Base-by-base conservation (phyloP, 2,113 vertebrate species). In the Triplophysa dalaica region DNA sequence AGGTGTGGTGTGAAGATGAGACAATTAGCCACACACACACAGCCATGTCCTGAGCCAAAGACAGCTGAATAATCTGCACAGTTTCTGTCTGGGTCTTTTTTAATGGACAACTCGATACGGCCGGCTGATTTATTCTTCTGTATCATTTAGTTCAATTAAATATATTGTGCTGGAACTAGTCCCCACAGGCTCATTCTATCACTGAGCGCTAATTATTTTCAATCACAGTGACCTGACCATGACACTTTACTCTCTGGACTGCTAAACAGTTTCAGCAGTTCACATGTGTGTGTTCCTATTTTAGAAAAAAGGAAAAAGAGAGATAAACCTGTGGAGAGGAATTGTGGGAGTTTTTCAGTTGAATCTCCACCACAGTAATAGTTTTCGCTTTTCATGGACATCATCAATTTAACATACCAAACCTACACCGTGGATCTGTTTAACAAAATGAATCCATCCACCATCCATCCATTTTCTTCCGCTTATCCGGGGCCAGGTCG, bases 111-210 rank as follows among this genome's bases (percentile, higher is more conserved):
- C 70, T 82, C 82, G 8, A 64, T 84, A 81, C 77, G 79, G 86
- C 85, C 74, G 62, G 45, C 68, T 78, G 81, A 82, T 89, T 89
- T 86, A 90, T 92, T 62, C 63, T 87, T 90, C 89, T 80, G 83
- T 87, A 85, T 86, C 68, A 89, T 88, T 90, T 87, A 80, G 86
- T 90, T 90, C 86, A 91, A 90, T 93, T 91, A 90, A 89, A 90
- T 89, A 90, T 91, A 91, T 89, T 90, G 87, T 86, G 85, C 87
- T 84, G 72, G 83, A 85, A 91, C 81, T 78, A 87, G 86, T 90
- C 90, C 88, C 88, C 14, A 12, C 75, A 82, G 90, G 62, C 75
- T 80, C 14, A 21, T 83, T 86, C 89, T 88, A 87, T 89, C 85
- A 83, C 83, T 1, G n/a, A 70, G 79, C 54, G 81, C 88, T 91